Conservation (phyloP, 1,140 invertebrate genomes). For the Drosophila nebulosa region DNA sequence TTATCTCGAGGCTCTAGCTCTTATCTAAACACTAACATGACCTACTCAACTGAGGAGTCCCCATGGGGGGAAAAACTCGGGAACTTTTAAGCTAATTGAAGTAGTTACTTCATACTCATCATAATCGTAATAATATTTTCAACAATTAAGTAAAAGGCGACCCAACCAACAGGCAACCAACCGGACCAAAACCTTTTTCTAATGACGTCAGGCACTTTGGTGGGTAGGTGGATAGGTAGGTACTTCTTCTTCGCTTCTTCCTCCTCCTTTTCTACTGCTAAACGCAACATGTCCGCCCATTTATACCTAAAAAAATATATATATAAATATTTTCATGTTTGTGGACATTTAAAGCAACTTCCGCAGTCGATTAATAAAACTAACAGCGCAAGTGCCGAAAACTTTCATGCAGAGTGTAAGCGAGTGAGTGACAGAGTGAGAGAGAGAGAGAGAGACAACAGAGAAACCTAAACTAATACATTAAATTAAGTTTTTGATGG, state of each 20-base stretch:
- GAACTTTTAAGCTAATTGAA: constrained; percentile 9
- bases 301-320: constrained; percentile 17
- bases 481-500: constrained; percentile 57
- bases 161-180: neutral
- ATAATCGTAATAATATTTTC: constrained; percentile 32
- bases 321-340: constrained; percentile 69
- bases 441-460: constrained; percentile 13
- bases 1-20: neutral
- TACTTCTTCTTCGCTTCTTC: too few relatives aligned
- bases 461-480: constrained; percentile 60
- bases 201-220: constrained; percentile 40
- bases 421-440: constrained; percentile 6
- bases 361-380: constrained; percentile 71
- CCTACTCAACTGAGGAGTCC: neutral
- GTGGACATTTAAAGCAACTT: constrained; percentile 76
- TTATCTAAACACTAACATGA: constrained; percentile 16
- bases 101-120: constrained; percentile 26
- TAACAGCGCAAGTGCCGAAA: constrained; percentile 17
- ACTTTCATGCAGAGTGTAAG: neutral
- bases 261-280: neutral
- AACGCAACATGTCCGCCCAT: neutral
- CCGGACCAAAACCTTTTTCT: neutral
- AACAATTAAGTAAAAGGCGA: constrained; percentile 46
- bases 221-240: neutral
- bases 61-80: neutral